Evolutionary conservation across 2,888 invertebrate species (phyloP), one percentile per base, ranked within the genome.

Genomic region (Lysandra bellargus): DNA sequence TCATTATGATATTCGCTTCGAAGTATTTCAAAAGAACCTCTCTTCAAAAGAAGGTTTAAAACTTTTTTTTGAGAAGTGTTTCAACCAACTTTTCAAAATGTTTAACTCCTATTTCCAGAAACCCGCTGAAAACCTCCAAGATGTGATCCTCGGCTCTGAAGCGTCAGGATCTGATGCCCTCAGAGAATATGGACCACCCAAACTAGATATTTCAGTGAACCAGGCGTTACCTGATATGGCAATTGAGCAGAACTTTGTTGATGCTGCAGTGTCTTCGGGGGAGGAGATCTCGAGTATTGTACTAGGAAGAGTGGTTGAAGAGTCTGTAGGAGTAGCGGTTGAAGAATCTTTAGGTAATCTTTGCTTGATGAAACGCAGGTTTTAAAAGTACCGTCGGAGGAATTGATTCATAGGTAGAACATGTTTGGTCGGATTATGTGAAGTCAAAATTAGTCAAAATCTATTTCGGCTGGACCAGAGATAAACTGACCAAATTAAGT

Each of bases 131-230:
- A 92, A 88, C 82, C 91, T 91, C 40, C 88, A 90, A 83, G 94
- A 94, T 76, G 86, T 88, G 57, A 87, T 92, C n/a, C 80, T 89
- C 17, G 91, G 91, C 57, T 90, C 92, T 0, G 93, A 92, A 79
- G 91, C 93, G 2, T 94, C 95, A 40, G 93, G 93, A 0, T 94
- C 94, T 12, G 94, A 95, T 78, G 91, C 92, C 78, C 92, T 95
- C 23, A 90, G 91, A 79, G 92, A 94, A 80, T 95, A 95, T 81
- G 92, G 92, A 23, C 93, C 95, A 7, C 95, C 95, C 6, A 93
- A 93, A 69, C 83, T 84, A 0, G 88, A 90, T 6, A 84, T 87
- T 0, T 83, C 86, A 12, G 87, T 88, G n/a, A 86, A 86, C 80
- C 93, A 93, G 79, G 88, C 85, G 0, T 84, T 93, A 0, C 94